Percentiles rank a stretch among this genome's conserved stretches.
Conservation (phyloP, 2,797 vertebrate species). For the Onychomys arenicola region DNA sequence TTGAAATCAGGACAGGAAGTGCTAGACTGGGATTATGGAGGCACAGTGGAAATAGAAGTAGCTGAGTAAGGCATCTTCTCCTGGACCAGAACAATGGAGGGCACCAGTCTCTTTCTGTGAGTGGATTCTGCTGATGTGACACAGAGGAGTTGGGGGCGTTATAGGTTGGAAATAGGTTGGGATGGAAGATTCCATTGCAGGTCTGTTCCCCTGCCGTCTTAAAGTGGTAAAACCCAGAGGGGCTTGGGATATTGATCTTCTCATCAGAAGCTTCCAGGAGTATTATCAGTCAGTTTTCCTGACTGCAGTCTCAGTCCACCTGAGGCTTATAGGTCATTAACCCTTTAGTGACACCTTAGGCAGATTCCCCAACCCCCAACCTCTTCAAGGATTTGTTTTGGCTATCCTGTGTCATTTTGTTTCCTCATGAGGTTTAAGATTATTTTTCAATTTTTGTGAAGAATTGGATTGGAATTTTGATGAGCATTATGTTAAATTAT, state of each 20-base stretch:
- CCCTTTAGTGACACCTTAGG: neutral
- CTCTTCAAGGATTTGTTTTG: neutral
- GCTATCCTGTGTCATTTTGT: neutral
- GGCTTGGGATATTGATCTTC: neutral
- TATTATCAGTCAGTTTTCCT: neutral
- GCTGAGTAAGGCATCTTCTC: no score
- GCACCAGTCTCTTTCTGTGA: neutral
- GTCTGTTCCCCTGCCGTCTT: no score
- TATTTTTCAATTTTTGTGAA: neutral
- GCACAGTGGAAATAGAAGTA: no score
- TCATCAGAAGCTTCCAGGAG: neutral
- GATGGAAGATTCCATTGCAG: no score
- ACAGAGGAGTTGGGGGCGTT: no score
- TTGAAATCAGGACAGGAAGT: neutral
- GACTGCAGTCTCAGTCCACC: neutral
- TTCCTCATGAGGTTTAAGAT: neutral
- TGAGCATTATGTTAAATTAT: no score
- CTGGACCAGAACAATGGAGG: neutral
- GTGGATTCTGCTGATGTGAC: neutral
- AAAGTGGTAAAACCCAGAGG: no score
- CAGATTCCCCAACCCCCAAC: accelerated
- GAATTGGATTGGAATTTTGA: neutral
- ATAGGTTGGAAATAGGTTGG: neutral
- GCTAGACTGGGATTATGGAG: neutral
- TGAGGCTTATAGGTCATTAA: neutral